Evolutionary conservation across 2,797 vertebrate genomes (phyloP).

Genomic region (Crenichthys baileyi): DNA sequence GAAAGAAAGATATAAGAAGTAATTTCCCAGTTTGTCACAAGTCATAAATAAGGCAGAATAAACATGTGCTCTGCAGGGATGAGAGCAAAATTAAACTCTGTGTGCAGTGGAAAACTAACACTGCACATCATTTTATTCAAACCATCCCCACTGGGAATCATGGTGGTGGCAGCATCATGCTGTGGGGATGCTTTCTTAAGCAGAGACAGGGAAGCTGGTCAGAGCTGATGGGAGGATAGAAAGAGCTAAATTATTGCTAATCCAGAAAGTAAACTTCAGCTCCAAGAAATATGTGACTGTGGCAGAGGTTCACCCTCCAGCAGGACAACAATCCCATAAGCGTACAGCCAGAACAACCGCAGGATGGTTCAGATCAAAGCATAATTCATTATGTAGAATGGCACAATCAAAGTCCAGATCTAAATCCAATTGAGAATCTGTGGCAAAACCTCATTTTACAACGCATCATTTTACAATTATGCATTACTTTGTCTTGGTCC

Average conservation of each 20-base stretch:
- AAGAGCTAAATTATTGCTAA: neutral
- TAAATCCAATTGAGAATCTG: neutral
- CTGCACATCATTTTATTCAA: neutral
- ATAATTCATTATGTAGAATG: neutral
- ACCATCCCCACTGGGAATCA: neutral
- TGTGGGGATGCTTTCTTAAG: neutral
- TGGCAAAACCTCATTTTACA: neutral
- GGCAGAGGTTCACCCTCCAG: neutral
- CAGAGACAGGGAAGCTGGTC: neutral
- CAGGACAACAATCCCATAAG: neutral
- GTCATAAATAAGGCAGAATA: neutral
- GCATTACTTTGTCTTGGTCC: neutral
- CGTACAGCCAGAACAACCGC: neutral
- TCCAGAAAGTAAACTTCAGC: neutral
- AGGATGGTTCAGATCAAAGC: neutral
- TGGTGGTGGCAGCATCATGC: neutral
- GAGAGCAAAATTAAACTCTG: neutral
- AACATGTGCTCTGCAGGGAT: neutral
- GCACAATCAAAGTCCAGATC: neutral
- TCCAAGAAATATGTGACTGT: neutral
- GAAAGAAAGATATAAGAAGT: neutral
- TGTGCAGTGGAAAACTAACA: neutral
- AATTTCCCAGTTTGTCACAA: neutral
- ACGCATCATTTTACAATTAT: neutral
- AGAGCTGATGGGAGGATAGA: neutral